Evolutionary conservation across 2,888 invertebrate genomes (phyloP).

Genomic region (Napeogenes sylphis): DNA sequence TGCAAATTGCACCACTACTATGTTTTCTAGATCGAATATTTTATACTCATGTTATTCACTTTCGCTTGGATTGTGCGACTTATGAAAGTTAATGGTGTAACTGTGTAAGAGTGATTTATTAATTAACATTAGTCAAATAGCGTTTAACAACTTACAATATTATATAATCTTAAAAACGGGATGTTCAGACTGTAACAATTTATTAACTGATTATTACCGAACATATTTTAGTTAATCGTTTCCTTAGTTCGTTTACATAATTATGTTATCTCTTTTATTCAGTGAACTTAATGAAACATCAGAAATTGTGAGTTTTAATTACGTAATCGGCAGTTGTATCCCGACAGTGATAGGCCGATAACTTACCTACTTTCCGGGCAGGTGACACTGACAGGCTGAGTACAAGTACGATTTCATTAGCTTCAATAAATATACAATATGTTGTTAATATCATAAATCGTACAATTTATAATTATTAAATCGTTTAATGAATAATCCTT

Average conservation of each 20-base stretch:
- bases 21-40: conserved; percentile 28
- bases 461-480: background rate
- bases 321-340: conserved; percentile 30
- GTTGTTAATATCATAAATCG: background rate
- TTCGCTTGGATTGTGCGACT: conserved; percentile 22
- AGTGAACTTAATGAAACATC: conserved; percentile 34
- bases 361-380: conserved; percentile 14
- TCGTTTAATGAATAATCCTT: too few species aligned
- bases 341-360: conserved; percentile 28
- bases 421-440: too few species aligned
- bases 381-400: conserved; percentile 20
- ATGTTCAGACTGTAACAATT: too few species aligned
- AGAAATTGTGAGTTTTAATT: conserved; percentile 35
- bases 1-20: conserved; percentile 33
- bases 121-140: background rate
- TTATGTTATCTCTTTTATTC: conserved; percentile 24
- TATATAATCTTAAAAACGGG: too few species aligned
- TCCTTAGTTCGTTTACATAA: conserved; percentile 26
- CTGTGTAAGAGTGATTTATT: background rate
- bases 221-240: conserved; percentile 10
- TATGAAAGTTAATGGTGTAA: conserved; percentile 12
- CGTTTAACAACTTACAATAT: too few species aligned
- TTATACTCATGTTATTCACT: conserved; percentile 26
- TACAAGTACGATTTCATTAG: background rate
- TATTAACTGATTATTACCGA: too few species aligned